Evolutionary conservation across 2,888 invertebrate species (phyloP).

Genomic region (Carabus problematicus): DNA sequence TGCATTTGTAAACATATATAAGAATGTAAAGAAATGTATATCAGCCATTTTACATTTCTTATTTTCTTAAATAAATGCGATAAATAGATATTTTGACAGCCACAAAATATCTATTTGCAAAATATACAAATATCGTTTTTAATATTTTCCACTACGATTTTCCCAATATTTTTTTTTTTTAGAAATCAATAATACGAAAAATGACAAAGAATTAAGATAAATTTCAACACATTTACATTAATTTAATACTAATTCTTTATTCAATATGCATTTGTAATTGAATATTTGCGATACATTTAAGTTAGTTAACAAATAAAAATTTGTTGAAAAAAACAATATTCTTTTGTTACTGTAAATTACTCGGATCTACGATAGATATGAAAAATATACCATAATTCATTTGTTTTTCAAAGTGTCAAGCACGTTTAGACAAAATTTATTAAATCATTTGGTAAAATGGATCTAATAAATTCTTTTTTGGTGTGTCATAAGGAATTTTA

Average conservation of each 20-base stretch:
- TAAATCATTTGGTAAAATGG: conserved; percentile 9
- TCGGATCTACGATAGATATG: neutral
- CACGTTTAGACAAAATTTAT: neutral
- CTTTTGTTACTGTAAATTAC: no score
- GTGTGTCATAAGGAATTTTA: no score
- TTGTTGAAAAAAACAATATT: no score
- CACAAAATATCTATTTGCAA: conserved; percentile 38
- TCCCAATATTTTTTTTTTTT: neutral
- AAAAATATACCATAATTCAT: neutral
- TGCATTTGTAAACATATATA: conserved; percentile 34
- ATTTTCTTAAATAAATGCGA: conserved; percentile 41
- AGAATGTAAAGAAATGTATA: conserved; percentile 44
- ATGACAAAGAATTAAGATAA: no score
- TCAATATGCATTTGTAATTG: no score
- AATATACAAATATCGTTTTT: conserved; percentile 1
- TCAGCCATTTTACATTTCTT: conserved; percentile 45
- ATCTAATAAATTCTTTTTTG: no score
- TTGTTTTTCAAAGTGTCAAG: neutral
- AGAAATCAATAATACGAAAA: neutral
- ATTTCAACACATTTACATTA: no score
- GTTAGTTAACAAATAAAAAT: no score
- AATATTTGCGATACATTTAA: no score
- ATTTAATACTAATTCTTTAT: no score
- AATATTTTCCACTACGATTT: neutral
- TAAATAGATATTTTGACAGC: conserved; percentile 39